phyloP scores from a whole-genome alignment of 1,140 invertebrate species.

The Dendrolimus kikuchii region DNA sequence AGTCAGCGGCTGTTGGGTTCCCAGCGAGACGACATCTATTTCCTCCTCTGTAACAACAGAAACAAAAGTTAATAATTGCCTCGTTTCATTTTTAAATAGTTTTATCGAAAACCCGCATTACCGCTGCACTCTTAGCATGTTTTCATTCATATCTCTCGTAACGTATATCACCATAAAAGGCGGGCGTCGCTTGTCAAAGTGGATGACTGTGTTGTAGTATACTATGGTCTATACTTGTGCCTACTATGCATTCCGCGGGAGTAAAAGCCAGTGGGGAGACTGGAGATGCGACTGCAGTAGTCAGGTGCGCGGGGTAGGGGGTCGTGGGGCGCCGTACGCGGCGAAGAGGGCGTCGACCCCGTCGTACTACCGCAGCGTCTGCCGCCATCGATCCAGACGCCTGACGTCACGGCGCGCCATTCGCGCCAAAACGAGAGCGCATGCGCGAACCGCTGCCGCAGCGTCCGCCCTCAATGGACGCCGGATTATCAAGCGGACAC shows the following conservation, averaged over 20 bases:
- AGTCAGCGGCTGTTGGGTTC: constrained; percentile 62
- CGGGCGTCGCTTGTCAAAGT: constrained; percentile 46
- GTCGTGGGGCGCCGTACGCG: constrained; percentile 25
- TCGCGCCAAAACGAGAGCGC: constrained; percentile 69
- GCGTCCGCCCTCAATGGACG: constrained; percentile 64
- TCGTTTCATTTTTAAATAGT: constrained; percentile 17
- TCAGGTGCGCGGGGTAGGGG: constrained; percentile 52
- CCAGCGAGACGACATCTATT: constrained; percentile 85
- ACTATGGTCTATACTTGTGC: no score
- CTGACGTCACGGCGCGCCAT: constrained; percentile 63
- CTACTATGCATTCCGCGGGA: constrained; percentile 28
- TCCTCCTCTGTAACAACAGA: constrained; percentile 82
- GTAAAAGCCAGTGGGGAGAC: constrained; percentile 29
- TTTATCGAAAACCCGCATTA: constrained; percentile 25
- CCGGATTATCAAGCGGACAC: constrained; percentile 53
- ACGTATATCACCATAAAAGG: constrained; percentile 59
- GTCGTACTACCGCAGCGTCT: constrained; percentile 69
- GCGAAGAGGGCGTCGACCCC: constrained; percentile 61
- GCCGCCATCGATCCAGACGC: constrained; percentile 68
- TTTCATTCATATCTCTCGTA: constrained; percentile 56
- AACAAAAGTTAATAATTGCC: constrained; percentile 20
- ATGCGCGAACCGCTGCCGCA: constrained; percentile 59
- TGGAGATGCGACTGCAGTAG: constrained; percentile 60
- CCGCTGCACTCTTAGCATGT: constrained; percentile 40
- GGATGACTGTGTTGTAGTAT: not conserved